phyloP scores from a whole-genome alignment of 2,113 vertebrate genomes.

The Pterocles burchelli region DNA sequence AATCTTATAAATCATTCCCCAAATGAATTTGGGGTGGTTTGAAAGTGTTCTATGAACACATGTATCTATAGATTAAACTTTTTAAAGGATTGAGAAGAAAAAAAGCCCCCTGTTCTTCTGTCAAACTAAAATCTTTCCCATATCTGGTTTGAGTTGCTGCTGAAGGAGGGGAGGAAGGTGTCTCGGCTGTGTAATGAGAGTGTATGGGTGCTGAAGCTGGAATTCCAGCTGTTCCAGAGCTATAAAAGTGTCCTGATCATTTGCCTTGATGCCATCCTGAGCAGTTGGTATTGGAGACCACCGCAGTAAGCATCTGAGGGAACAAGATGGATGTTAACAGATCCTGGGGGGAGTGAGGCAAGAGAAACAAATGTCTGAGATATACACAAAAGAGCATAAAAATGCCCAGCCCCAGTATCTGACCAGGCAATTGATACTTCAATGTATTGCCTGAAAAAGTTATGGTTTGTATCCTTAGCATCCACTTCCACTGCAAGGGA shows the following conservation, averaged over 20 bases:
- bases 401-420: neutral
- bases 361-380: neutral
- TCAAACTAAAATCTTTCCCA: neutral
- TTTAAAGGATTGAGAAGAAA: neutral
- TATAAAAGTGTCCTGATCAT: neutral
- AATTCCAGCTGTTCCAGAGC: neutral
- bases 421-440: neutral
- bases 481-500: neutral
- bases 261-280: neutral
- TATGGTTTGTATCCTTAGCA: neutral
- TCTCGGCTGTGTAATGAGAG: neutral
- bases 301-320: neutral
- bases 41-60: neutral
- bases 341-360: rapidly evolving
- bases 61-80: neutral
- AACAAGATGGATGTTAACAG: neutral
- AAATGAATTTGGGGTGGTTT: neutral
- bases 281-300: neutral
- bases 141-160: neutral
- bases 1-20: neutral
- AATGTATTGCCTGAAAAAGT: neutral
- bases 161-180: neutral
- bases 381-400: neutral
- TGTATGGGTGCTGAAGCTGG: neutral
- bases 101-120: neutral